Base-by-base conservation (phyloP, 1,140 invertebrate species). In the Heterodera carotae region DNA sequence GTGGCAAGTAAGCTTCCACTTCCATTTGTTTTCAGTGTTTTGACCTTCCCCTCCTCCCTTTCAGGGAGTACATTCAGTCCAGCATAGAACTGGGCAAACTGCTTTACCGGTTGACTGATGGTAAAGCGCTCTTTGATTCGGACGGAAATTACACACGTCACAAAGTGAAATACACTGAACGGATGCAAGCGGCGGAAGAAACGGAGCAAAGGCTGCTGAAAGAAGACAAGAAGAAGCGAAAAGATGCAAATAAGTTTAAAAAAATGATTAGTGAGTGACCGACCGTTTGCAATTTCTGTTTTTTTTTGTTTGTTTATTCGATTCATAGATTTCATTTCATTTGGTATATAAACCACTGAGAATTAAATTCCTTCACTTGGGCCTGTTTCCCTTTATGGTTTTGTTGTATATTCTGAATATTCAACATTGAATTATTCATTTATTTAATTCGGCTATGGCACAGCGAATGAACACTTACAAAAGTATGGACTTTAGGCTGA, bases 61-160 rank as follows among this genome's bases (percentile, higher is more conserved):
- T 59, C 2, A 74, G 59, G 18, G 64, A 77, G 27, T 80, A 80
- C 56, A 53, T 80, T 18, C 62, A 80, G 15, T 43, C 56, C n/a
- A 72, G 71, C 74, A 80, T 80, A 10, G 70, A 71, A 33, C 74
- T 80, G 8, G 69, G 79, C 43, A 80, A 79, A 79, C 60, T 80
- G 33, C 31, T 80, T 8, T 10, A 79, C 53, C 36, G 74, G 48
- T 34, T 69, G 43, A 73, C 56, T 7, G 56, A 53, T 2, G 75
- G 43, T 12, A 69, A 43, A 10, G 66, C 77, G 53, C 15, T n/a
- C 29, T 76, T 78, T 67, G 60, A 75, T 31, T 29, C 73, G 76
- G 43, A 79, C 31, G 77, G 77, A 43, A 69, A 78, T 78, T 78
- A 48, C 69, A 22, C 34, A n/a, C 22, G 29, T 1, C 76, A 77